Conservation (phyloP, 2,888 invertebrate species). For the Plebejus argus region DNA sequence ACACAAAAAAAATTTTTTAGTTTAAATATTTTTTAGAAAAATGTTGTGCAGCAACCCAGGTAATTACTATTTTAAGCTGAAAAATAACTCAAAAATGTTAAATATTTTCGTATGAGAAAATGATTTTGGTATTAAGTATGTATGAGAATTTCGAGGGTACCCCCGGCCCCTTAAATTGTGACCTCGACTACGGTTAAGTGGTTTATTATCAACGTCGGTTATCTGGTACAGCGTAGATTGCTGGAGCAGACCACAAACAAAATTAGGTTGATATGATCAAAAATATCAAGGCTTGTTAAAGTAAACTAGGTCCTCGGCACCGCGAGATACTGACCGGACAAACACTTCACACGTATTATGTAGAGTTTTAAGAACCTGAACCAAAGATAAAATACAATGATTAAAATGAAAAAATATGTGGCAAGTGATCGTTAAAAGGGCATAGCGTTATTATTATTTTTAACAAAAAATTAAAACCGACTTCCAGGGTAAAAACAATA, state of each 20-base stretch:
- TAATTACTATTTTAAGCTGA: too few relatives aligned
- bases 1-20: too few relatives aligned
- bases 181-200: constrained; percentile 56
- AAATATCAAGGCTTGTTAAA: constrained; percentile 29
- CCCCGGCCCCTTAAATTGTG: too few relatives aligned
- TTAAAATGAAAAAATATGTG: not conserved
- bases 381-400: not conserved
- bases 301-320: constrained; percentile 26
- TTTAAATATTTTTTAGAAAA: too few relatives aligned
- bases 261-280: constrained; percentile 31
- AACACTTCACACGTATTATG: not conserved
- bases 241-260: constrained; percentile 24
- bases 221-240: constrained; percentile 37
- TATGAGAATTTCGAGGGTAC: too few relatives aligned
- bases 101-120: too few relatives aligned
- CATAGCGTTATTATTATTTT: not conserved
- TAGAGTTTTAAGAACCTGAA: not conserved
- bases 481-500: too few relatives aligned
- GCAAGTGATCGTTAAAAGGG: not conserved
- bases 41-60: too few relatives aligned
- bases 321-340: constrained; percentile 1
- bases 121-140: too few relatives aligned
- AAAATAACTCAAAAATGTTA: too few relatives aligned
- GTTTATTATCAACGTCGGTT: constrained; percentile 49
- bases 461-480: too few relatives aligned